A percentile compares a stretch with the other conserved stretches of the same genome.
These are phyloP conservation scores for Nomada flava DNA, from an alignment of 2,888 invertebrate genomes.

Conservation along the genomic window DNA sequence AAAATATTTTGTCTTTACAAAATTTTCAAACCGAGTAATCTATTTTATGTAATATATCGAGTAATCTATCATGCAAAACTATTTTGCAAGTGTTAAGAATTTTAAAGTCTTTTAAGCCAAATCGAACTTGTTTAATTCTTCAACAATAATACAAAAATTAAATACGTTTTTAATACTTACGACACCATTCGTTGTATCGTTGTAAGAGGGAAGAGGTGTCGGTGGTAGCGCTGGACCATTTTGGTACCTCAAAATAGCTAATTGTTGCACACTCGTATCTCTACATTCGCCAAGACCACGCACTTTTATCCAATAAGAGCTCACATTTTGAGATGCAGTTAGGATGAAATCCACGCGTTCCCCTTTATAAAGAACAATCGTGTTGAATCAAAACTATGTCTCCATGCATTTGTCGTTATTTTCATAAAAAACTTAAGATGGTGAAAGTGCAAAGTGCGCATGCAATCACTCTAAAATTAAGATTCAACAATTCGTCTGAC, in stretches of 20 bases:
- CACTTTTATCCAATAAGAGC: slow-evolving; percentile 69
- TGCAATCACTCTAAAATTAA: too few species aligned
- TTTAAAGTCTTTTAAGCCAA: too few species aligned
- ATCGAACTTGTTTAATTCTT: too few species aligned
- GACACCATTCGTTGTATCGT: slow-evolving; percentile 3
- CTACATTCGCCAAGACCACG: slow-evolving; percentile 69
- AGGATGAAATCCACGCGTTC: slow-evolving; percentile 88
- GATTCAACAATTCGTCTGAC: slow-evolving; percentile 30
- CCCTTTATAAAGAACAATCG: slow-evolving; percentile 80
- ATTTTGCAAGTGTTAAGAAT: not conserved
- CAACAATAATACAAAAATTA: too few species aligned
- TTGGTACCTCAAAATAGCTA: slow-evolving; percentile 67
- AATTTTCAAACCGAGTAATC: not conserved
- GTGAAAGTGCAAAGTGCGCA: too few species aligned
- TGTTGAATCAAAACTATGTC: not conserved
- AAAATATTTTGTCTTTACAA: too few species aligned
- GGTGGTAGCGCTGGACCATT: not conserved
- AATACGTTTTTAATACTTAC: slow-evolving; percentile 29
- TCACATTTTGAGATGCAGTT: slow-evolving; percentile 82
- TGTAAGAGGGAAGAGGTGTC: not conserved
- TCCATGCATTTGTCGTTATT: too few species aligned
- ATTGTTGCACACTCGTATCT: slow-evolving; percentile 47
- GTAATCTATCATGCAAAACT: too few species aligned
- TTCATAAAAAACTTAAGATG: too few species aligned
- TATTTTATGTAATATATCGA: too few species aligned